Conservation (phyloP, 2,888 invertebrate species). For the Macrosoma leucophasiata region DNA sequence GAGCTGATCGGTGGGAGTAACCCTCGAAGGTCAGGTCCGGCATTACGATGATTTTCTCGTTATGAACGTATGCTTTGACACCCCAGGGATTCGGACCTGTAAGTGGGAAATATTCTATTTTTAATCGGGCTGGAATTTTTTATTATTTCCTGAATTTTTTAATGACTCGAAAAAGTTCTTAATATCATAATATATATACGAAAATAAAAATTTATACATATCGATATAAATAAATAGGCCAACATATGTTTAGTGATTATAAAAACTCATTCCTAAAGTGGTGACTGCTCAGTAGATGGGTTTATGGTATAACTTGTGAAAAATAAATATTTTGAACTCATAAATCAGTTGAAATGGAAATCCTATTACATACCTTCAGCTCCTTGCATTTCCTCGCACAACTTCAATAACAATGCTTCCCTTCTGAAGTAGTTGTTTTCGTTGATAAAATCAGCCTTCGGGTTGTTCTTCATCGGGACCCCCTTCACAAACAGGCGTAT, state of each 20-base stretch:
- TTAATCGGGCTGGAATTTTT: no score
- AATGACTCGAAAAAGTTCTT: constrained; percentile 3
- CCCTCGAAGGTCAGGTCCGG: constrained; percentile 49
- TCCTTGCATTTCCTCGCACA: constrained; percentile 42
- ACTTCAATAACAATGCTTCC: constrained; percentile 45
- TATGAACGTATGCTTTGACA: constrained; percentile 40
- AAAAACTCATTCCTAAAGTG: no score
- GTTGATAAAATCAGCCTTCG: constrained; percentile 48
- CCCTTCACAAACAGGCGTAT: constrained; percentile 50
- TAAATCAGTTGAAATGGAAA: no score
- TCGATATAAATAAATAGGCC: no score
- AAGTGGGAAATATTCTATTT: no score
- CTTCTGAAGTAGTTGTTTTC: constrained; percentile 39
- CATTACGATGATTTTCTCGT: constrained; percentile 49
- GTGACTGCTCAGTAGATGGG: no score
- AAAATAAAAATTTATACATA: background rate
- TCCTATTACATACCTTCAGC: constrained; percentile 28
- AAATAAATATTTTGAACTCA: no score
- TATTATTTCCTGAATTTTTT: no score
- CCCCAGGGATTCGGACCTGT: constrained; percentile 46
- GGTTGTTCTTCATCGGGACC: constrained; percentile 41
- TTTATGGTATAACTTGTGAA: no score
- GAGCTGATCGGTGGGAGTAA: constrained; percentile 33
- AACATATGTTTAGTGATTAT: no score
- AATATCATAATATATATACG: constrained; percentile 7